Evolutionary conservation across 1,140 invertebrate genomes (phyloP), one percentile per base, ranked within the genome.

Genomic region (Monochamus saltuarius): DNA sequence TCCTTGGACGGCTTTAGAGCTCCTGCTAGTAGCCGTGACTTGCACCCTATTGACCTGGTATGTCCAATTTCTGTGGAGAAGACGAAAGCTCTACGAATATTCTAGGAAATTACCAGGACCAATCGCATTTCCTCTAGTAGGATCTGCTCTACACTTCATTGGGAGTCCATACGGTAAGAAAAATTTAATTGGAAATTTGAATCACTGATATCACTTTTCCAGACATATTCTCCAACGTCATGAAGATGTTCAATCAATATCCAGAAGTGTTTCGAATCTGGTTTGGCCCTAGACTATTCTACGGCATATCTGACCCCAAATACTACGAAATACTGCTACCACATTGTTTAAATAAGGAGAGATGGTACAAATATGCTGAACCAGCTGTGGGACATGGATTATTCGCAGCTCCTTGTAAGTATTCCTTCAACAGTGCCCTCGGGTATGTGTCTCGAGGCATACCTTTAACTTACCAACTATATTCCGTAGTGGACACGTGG

Each of bases 311-410:
- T 8, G 75, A 82, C 56, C 76, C 79, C 0, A 77, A 79, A 13
- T 79, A 82, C 58, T 60, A 80, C 9, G 80, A 82, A 70, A 78
- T 77, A 53, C 68, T 79, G 6, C 49, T 77, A 10, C 63, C 53
- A 17, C 73, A 73, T 43, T 74, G 73, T 56, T 80, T 91, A 16
- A 80, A 87, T 55, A 93, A 93, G 71, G 82, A 87, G 35, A 73
- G 75, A 6, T 82, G 88, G n/a, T 92, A 93, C 68, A 78, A 81
- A 51, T 87, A 87, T 70, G 73, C 90, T 0, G 78, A 83, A 64
- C 81, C 81, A 4, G 89, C 87, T 85, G 75, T 90, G 2, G 88
- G 88, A 17, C 83, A 83, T 16, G 89, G 89, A 47, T 78, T 91
- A n/a, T 82, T 90, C 51, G 86, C 86, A 2, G 84, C 85, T 45